These are phyloP conservation scores for Candoia aspera DNA, from an alignment of 2,113 vertebrate species.

Conservation along the genomic window DNA sequence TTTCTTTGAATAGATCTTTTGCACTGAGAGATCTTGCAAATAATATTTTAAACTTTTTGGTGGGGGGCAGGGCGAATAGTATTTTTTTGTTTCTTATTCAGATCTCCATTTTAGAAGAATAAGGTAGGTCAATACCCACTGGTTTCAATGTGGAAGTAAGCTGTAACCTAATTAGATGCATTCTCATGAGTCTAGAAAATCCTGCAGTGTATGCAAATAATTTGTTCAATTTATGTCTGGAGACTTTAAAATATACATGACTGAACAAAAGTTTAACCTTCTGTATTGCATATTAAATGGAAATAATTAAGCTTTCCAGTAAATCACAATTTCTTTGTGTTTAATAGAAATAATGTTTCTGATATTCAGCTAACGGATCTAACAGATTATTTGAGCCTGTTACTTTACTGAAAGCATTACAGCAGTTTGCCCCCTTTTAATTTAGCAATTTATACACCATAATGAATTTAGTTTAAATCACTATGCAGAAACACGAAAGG, in stretches of 20 bases:
- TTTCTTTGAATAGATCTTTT: not conserved
- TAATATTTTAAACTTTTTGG: not conserved
- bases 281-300: slow-evolving; percentile 28
- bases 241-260: slow-evolving; percentile 37
- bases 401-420: slow-evolving; percentile 16
- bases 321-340: not conserved
- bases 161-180: slow-evolving; percentile 18
- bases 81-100: slow-evolving; percentile 10
- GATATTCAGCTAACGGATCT: slow-evolving; percentile 20
- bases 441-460: slow-evolving; percentile 5
- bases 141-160: slow-evolving; percentile 33
- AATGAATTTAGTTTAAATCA: not conserved
- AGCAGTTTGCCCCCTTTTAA: not conserved
- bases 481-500: not conserved
- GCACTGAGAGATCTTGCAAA: not conserved
- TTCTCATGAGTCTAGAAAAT: slow-evolving; percentile 15
- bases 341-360: slow-evolving; percentile 30
- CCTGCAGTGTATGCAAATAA: slow-evolving; percentile 28
- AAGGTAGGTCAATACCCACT: slow-evolving; percentile 11
- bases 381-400: slow-evolving; percentile 13
- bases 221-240: slow-evolving; percentile 27
- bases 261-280: slow-evolving; percentile 19
- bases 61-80: accelerated
- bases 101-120: not conserved
- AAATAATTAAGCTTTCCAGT: slow-evolving; percentile 11